Evolutionary conservation across 2,113 vertebrate genomes (phyloP).

Genomic region (Paradisaea rubra): DNA sequence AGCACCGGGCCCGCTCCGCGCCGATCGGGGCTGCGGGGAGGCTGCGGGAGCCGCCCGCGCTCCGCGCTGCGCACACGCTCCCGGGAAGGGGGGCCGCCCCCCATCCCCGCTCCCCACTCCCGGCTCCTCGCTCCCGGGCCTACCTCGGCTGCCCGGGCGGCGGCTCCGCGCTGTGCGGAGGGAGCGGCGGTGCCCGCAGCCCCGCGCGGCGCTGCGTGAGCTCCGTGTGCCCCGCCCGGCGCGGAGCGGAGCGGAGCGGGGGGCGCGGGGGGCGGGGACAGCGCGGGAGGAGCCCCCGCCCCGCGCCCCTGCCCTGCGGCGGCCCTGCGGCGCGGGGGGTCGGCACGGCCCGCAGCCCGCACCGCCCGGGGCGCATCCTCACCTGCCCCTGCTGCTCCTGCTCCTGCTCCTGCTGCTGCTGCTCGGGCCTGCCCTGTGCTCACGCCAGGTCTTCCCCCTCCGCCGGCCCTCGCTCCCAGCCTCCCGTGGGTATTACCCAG

Average conservation of each 20-base stretch:
- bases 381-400: background rate
- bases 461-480: background rate
- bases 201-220: background rate
- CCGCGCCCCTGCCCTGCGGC: background rate
- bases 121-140: background rate
- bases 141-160: background rate
- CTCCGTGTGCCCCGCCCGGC: background rate
- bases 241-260: background rate
- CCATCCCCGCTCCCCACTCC: background rate
- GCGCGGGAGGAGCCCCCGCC: conserved; percentile 2
- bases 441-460: background rate
- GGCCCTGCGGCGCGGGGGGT: background rate
- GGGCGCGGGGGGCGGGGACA: conserved; percentile 15
- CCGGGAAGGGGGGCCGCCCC: background rate
- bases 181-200: conserved; percentile 25
- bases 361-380: background rate
- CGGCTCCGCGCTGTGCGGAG: background rate
- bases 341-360: background rate
- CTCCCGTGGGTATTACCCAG: background rate
- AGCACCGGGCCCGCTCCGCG: background rate
- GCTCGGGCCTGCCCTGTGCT: background rate
- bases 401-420: background rate
- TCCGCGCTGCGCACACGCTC: no score
- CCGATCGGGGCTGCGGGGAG: background rate
- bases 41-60: background rate